Percentiles rank a stretch among this genome's conserved stretches.
phyloP scores from a whole-genome alignment of 2,888 invertebrate species.

The Troides helena region DNA sequence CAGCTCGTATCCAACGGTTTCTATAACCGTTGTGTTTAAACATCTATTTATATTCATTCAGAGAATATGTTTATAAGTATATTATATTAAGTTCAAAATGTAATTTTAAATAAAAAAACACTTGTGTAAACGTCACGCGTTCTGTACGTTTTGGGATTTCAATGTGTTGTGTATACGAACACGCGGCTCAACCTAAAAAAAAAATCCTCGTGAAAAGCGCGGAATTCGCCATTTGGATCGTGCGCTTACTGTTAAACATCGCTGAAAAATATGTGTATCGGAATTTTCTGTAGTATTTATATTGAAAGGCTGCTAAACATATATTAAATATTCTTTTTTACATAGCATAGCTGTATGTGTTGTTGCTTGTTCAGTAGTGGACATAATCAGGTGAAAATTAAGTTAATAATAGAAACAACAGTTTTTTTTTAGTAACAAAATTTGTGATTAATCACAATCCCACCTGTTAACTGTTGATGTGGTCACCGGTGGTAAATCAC shows the following conservation, averaged over 20 bases:
- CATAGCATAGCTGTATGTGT: too few relatives aligned
- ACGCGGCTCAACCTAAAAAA: conserved; percentile 6
- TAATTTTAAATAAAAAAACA: conserved; percentile 11
- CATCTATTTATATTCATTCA: background rate
- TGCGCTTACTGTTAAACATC: conserved; percentile 3
- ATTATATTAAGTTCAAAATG: conserved; percentile 1
- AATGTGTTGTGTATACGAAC: conserved; percentile 10
- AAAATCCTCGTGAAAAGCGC: conserved; percentile 5
- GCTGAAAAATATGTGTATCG: background rate
- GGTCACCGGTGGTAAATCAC: too few relatives aligned
- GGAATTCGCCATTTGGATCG: conserved; percentile 5
- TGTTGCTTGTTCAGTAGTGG: too few relatives aligned
- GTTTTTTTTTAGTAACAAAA: too few relatives aligned
- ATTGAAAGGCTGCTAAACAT: too few relatives aligned
- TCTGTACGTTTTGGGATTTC: conserved; percentile 1
- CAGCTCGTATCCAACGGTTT: too few relatives aligned
- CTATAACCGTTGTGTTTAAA: background rate
- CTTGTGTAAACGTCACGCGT: conserved; percentile 14
- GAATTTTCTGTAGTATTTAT: background rate
- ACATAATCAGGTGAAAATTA: too few relatives aligned
- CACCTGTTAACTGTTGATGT: too few relatives aligned
- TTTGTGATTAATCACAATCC: too few relatives aligned
- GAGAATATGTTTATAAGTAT: background rate
- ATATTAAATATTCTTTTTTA: too few relatives aligned
- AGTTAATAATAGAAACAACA: too few relatives aligned